Base-by-base conservation (phyloP, 2,113 vertebrate genomes). In the Peromyscus maniculatus region DNA sequence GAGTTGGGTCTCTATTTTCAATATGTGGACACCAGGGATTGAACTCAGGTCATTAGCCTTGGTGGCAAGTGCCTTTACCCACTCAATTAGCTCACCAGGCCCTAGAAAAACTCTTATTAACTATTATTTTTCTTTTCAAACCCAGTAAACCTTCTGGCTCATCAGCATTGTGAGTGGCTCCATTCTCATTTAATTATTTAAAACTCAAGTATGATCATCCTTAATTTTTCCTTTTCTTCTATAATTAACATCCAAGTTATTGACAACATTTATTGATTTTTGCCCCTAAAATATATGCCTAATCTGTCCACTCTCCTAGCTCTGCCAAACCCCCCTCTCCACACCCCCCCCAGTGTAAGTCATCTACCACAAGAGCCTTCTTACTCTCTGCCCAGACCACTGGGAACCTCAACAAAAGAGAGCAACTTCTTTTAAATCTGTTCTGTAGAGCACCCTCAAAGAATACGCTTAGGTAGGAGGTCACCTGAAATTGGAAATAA, bases 121-220 rank as follows among this genome's bases (percentile, higher is more conserved):
- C 59, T 88, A 86, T 49, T 26, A 71, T 95, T 80, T 96, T 95
- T 39, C 69, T 95, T 90, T 57, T 69, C 46, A 69, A 77, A 96
- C 22, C 4, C 91, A 67, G 71, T 33, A 79, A 82, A 5, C 92
- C 15, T 88, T 39, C 43, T 79, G 67, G 16, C 77, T 93, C 89
- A 82, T 16, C 55, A 90, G 24, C 22, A 78, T 83, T 66, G 15
- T 89, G 87, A 89, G 84, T 89, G 64, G 17, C 17, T 95, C 36
- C 39, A 43, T 36, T 89, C 67, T 7, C 22, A 86, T 82, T 19
- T 89, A 87, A 79, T 83, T 89, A 52, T 79, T 82, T 80, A 91
- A 75, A 67, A 22, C 6, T 78, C 66, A 83, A 94, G 46, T n/a
- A 46, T 91, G 22, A 16, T 93, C n/a, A 89, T 89, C 3, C 74